These are phyloP conservation scores for Artemia franciscana DNA, from an alignment of 1,140 invertebrate species.

Conservation along the genomic window DNA sequence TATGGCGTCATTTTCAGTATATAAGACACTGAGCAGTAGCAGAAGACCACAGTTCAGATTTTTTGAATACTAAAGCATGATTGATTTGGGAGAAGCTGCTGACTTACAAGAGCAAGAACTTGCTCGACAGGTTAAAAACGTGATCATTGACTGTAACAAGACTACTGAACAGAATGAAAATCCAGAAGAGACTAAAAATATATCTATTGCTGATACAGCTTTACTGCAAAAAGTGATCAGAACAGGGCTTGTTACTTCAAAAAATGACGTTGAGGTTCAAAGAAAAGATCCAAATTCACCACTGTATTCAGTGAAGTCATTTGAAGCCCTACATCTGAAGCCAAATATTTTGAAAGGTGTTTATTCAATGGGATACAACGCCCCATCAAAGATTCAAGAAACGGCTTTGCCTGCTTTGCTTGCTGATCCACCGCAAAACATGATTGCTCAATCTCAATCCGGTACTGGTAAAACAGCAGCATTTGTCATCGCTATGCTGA, in stretches of 20 bases:
- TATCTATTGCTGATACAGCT: constrained; percentile 46
- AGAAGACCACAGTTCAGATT: too few species aligned
- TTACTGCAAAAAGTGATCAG: constrained; percentile 69
- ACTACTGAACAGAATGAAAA: too few species aligned
- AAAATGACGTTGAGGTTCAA: constrained; percentile 62
- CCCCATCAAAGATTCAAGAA: constrained; percentile 94
- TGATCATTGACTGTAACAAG: too few species aligned
- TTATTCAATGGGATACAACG: constrained; percentile 90
- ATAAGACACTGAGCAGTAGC: too few species aligned
- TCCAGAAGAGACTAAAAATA: constrained; percentile 27
- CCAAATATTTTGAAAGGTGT: constrained; percentile 73
- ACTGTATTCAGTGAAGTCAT: constrained; percentile 73
- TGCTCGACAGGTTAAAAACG: too few species aligned
- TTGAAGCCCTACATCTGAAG: constrained; percentile 77
- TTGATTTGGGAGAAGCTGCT: too few species aligned
- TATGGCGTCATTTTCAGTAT: too few species aligned
- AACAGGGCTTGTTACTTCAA: constrained; percentile 58
- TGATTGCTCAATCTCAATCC: too few species aligned
- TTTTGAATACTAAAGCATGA: too few species aligned
- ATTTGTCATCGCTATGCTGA: constrained; percentile 91
- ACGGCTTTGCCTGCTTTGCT: constrained; percentile 75
- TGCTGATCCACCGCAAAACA: constrained; percentile 82
- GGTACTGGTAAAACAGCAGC: too few species aligned
- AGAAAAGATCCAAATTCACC: constrained; percentile 76
- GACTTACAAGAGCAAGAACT: too few species aligned